Evolutionary conservation across 2,888 invertebrate species (phyloP).

Genomic region (Scelioninae gen. 2): DNA sequence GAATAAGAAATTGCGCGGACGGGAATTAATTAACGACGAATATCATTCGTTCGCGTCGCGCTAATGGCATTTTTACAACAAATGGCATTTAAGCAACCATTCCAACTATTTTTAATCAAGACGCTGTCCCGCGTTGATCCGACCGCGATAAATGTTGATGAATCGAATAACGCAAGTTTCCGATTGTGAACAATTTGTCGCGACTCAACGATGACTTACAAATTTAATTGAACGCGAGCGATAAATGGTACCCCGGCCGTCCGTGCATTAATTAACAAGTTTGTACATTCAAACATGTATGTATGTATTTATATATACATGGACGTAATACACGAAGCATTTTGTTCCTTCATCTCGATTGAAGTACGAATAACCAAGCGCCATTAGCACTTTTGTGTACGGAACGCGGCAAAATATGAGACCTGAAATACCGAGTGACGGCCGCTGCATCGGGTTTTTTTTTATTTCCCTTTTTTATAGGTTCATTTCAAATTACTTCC

Average conservation of each 20-base stretch:
- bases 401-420: slow-evolving; percentile 53
- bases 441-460: slow-evolving; percentile 14
- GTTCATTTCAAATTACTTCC: slow-evolving; percentile 57
- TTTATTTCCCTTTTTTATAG: slow-evolving; percentile 33
- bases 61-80: slow-evolving; percentile 13
- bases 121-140: slow-evolving; percentile 12
- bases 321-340: slow-evolving; percentile 5
- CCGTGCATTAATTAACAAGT: slow-evolving; percentile 31
- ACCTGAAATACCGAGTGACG: slow-evolving; percentile 50
- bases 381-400: slow-evolving; percentile 50
- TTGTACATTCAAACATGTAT: no score
- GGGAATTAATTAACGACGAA: slow-evolving; percentile 12
- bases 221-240: slow-evolving; percentile 33
- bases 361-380: slow-evolving; percentile 51
- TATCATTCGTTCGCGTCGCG: not conserved
- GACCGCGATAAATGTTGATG: slow-evolving; percentile 1
- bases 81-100: slow-evolving; percentile 23
- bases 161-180: no score
- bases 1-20: no score
- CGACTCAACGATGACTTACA: slow-evolving; percentile 25
- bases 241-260: slow-evolving; percentile 15
- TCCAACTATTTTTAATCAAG: slow-evolving; percentile 39
- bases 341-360: slow-evolving; percentile 37
- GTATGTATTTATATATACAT: no score
- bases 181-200: slow-evolving; percentile 20